Conservation (phyloP, 1,140 invertebrate genomes). For the Bombus consobrinus region DNA sequence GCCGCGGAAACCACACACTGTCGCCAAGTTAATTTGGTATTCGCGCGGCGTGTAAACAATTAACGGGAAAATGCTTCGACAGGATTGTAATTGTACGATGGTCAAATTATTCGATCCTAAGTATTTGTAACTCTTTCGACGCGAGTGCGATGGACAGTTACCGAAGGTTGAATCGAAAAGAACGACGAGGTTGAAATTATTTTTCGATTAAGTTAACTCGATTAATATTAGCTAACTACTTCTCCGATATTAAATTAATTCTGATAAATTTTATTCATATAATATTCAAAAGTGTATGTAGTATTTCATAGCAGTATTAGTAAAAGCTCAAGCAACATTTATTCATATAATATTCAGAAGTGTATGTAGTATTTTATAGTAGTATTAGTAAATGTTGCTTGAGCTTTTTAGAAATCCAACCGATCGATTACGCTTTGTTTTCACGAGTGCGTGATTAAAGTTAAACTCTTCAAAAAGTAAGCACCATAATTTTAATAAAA, state of each 20-base stretch:
- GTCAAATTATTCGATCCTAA: not conserved
- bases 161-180: too few relatives aligned
- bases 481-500: not conserved
- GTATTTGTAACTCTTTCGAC: not conserved
- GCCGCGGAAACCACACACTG: conserved; percentile 27
- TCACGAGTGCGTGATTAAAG: too few relatives aligned
- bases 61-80: not conserved
- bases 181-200: not conserved
- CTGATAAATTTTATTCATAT: not conserved
- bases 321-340: too few relatives aligned
- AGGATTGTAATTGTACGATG: not conserved
- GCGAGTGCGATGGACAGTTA: too few relatives aligned
- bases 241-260: not conserved
- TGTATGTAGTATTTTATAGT: too few relatives aligned
- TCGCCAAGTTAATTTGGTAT: conserved; percentile 53
- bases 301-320: too few relatives aligned
- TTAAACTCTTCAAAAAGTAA: not conserved
- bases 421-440: too few relatives aligned
- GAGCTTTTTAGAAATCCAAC: too few relatives aligned
- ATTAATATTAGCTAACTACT: not conserved
- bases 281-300: too few relatives aligned
- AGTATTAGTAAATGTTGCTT: too few relatives aligned
- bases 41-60: conserved; percentile 46
- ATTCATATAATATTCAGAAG: too few relatives aligned
- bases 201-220: not conserved